These are phyloP conservation scores for Noctilio leporinus DNA, from an alignment of 2,113 vertebrate genomes.

Conservation along the genomic window DNA sequence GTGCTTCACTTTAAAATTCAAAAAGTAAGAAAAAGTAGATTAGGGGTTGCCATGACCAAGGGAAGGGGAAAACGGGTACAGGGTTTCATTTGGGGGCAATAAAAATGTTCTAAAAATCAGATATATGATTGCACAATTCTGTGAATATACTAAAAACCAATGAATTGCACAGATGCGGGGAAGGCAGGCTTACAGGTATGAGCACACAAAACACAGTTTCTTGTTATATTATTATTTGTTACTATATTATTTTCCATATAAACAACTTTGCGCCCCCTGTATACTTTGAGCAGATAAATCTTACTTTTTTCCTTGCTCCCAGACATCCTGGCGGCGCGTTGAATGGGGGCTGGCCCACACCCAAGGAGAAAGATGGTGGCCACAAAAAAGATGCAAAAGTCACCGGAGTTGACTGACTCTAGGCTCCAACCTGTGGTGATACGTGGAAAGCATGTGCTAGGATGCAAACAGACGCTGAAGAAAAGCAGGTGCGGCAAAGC, in stretches of 20 bases:
- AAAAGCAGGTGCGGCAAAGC: neutral
- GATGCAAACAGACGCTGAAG: neutral
- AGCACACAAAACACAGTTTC: no score
- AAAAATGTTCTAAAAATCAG: conserved; percentile 22
- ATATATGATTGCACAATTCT: neutral
- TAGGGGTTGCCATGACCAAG: neutral
- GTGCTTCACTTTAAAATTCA: conserved; percentile 26
- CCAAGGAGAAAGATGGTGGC: neutral
- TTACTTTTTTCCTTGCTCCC: neutral
- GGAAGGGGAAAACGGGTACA: neutral
- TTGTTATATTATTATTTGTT: no score
- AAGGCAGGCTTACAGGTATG: no score
- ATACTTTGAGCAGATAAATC: neutral
- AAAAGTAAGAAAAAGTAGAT: neutral
- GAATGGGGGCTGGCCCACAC: neutral
- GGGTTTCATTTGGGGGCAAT: neutral
- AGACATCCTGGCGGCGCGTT: neutral
- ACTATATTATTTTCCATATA: no score
- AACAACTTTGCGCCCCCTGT: neutral
- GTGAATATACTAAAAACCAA: neutral
- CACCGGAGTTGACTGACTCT: neutral
- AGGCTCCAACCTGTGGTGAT: neutral
- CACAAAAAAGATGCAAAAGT: neutral
- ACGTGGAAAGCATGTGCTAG: neutral
- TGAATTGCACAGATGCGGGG: neutral